These are phyloP conservation scores for Nysson spinosus DNA, from an alignment of 2,888 invertebrate genomes.

Conservation along the genomic window DNA sequence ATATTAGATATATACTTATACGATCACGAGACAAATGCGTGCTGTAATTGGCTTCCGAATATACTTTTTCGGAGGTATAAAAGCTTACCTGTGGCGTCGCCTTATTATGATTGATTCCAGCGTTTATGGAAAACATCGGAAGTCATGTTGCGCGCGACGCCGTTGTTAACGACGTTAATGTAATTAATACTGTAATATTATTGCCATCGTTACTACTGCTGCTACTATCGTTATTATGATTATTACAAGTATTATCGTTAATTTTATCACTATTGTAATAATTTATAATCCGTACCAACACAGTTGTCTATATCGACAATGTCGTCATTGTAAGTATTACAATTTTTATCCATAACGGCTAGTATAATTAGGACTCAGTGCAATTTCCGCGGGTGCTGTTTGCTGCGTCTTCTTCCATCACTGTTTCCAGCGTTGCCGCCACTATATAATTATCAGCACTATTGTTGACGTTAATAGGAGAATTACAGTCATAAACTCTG, in stretches of 20 bases:
- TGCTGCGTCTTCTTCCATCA: constrained; percentile 32
- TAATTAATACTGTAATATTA: constrained; percentile 64
- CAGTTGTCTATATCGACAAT: constrained; percentile 42
- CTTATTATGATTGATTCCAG: constrained; percentile 59
- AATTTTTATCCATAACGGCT: constrained; percentile 45
- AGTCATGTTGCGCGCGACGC: constrained; percentile 58
- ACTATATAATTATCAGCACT: constrained; percentile 42
- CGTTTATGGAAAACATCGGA: constrained; percentile 45
- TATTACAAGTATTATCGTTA: constrained; percentile 67
- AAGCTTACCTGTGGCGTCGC: constrained; percentile 56
- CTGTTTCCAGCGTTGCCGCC: constrained; percentile 13
- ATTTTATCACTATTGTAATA: constrained; percentile 68
- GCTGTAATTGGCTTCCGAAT: constrained; percentile 58
- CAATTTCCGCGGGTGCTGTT: constrained; percentile 22
- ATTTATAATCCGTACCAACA: constrained; percentile 61
- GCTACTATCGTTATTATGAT: constrained; percentile 64
- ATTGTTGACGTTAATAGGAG: constrained; percentile 40
- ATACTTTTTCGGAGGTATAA: constrained; percentile 38
- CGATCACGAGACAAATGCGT: constrained; percentile 55
- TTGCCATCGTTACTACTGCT: constrained; percentile 63
- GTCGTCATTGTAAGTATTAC: constrained; percentile 58
- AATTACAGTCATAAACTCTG: constrained; percentile 40
- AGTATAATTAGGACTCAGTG: constrained; percentile 25
- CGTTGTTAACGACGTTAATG: constrained; percentile 62
- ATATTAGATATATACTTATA: constrained; percentile 59